A percentile compares a stretch with the other conserved stretches of the same genome.
phyloP scores from a whole-genome alignment of 2,113 vertebrate species.

The Nanger granti region DNA sequence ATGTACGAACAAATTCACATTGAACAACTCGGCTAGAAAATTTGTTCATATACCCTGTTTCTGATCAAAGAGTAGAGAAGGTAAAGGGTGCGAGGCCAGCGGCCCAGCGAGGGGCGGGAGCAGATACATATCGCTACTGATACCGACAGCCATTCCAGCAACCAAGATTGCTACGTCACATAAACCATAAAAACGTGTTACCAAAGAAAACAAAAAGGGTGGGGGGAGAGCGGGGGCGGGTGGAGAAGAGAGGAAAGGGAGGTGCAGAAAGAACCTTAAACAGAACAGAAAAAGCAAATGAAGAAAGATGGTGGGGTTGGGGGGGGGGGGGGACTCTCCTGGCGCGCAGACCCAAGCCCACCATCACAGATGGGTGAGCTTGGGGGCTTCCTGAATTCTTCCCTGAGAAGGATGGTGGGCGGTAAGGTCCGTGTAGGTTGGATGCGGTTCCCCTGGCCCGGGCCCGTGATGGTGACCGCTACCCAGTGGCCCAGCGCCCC shows the following conservation, averaged over 20 bases:
- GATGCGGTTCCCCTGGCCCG: slow-evolving; percentile 92
- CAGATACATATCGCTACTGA: slow-evolving; percentile 84
- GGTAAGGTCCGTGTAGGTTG: slow-evolving; percentile 97
- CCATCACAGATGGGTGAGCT: slow-evolving; percentile 97
- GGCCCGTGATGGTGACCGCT: slow-evolving; percentile 94
- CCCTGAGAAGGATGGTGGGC: slow-evolving; percentile 98
- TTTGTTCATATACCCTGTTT: slow-evolving; percentile 99
- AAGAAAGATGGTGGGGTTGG: neutral
- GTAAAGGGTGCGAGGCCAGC: slow-evolving; percentile 77
- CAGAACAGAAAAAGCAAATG: slow-evolving; percentile 70
- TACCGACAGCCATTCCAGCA: slow-evolving; percentile 88
- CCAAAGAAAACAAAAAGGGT: slow-evolving; percentile 75
- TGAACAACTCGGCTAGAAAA: slow-evolving; percentile 88
- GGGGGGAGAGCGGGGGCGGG: neutral
- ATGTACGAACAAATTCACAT: slow-evolving; percentile 95
- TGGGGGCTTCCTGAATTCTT: slow-evolving; percentile 99
- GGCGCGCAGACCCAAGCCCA: slow-evolving; percentile 75
- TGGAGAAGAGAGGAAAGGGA: slow-evolving; percentile 32
- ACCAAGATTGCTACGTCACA: slow-evolving; percentile 94
- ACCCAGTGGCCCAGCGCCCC: slow-evolving; percentile 90
- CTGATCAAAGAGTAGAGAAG: slow-evolving; percentile 84
- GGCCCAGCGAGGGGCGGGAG: slow-evolving; percentile 68
- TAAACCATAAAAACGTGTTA: slow-evolving; percentile 87
- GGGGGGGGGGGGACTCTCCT: slow-evolving; percentile 68
- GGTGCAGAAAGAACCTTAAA: slow-evolving; percentile 71